Base-by-base conservation (phyloP, 2,888 invertebrate species). In the Mesorhabditis spiculigera region DNA sequence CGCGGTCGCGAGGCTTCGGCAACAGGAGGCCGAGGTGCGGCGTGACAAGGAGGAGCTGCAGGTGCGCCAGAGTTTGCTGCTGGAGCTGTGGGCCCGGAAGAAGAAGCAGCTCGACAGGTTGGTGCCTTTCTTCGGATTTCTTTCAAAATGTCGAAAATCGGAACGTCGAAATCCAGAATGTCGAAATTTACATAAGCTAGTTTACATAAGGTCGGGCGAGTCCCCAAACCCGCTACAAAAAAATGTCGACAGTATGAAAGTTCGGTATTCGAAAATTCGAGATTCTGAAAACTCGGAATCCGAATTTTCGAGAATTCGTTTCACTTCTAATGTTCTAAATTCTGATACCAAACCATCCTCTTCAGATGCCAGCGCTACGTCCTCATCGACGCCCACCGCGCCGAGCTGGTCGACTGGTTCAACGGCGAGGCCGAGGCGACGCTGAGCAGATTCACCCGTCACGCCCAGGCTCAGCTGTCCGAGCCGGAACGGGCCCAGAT, bases 21-120 rank as follows among this genome's bases (percentile, higher is more conserved):
- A 68, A 8, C 72, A 74, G 45, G 72, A 75, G 41, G 68, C 43
- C 13, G 70, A 71, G 45, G 76, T 79, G 43, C 13, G 78, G 88
- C 92, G 91, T 71, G 95, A 95, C 78, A 89, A 97, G 78, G 95
- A 96, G 86, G 93, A 94, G 78, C 88, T 98, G 66, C 89, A 95
- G 13, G 92, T 93, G 69, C 95, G 96, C 87, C 97, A 98, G 86
- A 95, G 95, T 86, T 91, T 92, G 88, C 94, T 97, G 43, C 89
- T 97, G 73, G 10, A 96, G 83, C 93, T 92, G 87, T 97, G 97
- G 97, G 95, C 95, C 1, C 91, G 93, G 78, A 91, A 94, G 74
- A 98, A 96, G 88, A 94, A 94, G 87, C 91, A 94, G 13, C 89
- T 97, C 72, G 97, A 97, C 87, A 95, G 96, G 86, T 97, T 95